Evolutionary conservation across 2,113 vertebrate species (phyloP).

Genomic region (Caretta caretta): DNA sequence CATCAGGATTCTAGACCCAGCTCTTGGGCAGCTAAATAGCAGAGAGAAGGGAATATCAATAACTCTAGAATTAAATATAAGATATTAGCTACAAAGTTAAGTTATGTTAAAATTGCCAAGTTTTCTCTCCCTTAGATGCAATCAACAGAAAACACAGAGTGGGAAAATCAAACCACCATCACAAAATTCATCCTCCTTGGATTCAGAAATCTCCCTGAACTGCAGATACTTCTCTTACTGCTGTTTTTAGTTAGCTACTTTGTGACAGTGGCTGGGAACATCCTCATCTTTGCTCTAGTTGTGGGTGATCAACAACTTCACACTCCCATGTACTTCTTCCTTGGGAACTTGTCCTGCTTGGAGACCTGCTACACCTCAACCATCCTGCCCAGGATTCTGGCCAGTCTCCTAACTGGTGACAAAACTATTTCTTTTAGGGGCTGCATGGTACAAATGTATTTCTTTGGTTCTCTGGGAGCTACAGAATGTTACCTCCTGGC

Average conservation of each 20-base stretch:
- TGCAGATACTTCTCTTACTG: neutral
- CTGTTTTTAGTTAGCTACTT: neutral
- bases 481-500: neutral
- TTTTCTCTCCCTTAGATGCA: neutral
- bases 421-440: neutral
- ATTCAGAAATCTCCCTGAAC: neutral
- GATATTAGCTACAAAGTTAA: neutral
- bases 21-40: neutral
- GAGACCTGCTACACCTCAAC: slow-evolving; percentile 19
- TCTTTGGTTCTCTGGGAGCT: slow-evolving; percentile 12
- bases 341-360: slow-evolving; percentile 9
- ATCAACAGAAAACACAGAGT: neutral
- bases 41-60: neutral
- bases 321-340: neutral
- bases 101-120: neutral
- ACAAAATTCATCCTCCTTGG: slow-evolving; percentile 5
- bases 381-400: neutral
- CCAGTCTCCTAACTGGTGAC: neutral
- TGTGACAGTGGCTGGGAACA: neutral
- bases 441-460: neutral
- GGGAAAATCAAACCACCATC: neutral
- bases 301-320: neutral
- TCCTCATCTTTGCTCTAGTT: neutral
- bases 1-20: neutral
- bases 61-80: neutral